Percentiles rank a stretch among this genome's conserved stretches.
Evolutionary conservation across 2,888 invertebrate genomes (phyloP).

Genomic region (Drosophila suboccidentalis): DNA sequence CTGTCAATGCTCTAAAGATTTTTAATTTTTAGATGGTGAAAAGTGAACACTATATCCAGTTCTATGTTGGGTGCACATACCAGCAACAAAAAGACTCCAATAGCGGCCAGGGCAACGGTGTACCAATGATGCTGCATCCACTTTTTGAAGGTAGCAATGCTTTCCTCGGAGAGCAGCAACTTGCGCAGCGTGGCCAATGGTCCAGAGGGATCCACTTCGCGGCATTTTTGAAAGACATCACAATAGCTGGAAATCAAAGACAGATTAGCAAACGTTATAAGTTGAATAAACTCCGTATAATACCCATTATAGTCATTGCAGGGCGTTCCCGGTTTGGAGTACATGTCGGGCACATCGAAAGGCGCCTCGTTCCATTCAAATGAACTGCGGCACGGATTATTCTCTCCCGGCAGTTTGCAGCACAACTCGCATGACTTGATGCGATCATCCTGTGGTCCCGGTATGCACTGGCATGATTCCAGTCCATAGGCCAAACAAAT

Average conservation of each 20-base stretch:
- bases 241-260: constrained; percentile 86
- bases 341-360: constrained; percentile 96
- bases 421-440: constrained; percentile 97
- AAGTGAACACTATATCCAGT: not conserved
- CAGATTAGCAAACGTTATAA: not conserved
- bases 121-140: constrained; percentile 97
- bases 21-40: constrained; percentile 1
- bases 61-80: constrained; percentile 88
- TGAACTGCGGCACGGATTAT: constrained; percentile 93
- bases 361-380: constrained; percentile 96
- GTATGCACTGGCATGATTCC: constrained; percentile 97
- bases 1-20: not conserved
- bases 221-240: constrained; percentile 91
- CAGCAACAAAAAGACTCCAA: constrained; percentile 91
- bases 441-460: constrained; percentile 91
- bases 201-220: constrained; percentile 97
- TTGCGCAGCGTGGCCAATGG: constrained; percentile 95
- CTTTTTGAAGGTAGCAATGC: constrained; percentile 94
- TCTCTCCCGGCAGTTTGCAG: constrained; percentile 94
- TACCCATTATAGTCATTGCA: constrained; percentile 96
- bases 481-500: constrained; percentile 98
- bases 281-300: not conserved
- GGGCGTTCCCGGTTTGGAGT: constrained; percentile 96
- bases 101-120: constrained; percentile 91
- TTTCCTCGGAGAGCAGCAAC: constrained; percentile 94